These are phyloP conservation scores for Pseudomyrmex sp. DNA, from an alignment of 1,140 invertebrate species.

Conservation along the genomic window DNA sequence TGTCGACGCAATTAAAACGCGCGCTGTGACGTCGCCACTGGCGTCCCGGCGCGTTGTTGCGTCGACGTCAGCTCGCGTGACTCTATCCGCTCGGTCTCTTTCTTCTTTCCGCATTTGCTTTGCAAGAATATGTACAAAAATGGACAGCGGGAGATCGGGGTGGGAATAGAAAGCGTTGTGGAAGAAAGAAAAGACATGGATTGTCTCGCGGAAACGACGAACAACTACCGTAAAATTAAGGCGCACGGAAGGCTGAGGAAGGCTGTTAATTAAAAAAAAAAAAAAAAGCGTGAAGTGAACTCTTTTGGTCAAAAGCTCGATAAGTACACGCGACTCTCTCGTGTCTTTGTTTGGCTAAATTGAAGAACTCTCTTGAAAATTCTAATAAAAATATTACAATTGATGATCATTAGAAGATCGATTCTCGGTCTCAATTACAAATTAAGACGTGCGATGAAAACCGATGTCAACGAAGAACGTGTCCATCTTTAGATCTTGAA, in stretches of 20 bases:
- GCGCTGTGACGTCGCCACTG: constrained; percentile 60
- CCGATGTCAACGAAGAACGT: neutral
- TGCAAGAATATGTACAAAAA: constrained; percentile 53
- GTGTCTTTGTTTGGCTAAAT: neutral
- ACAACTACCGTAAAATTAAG: constrained; percentile 29
- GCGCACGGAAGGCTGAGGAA: neutral
- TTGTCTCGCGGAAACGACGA: constrained; percentile 4
- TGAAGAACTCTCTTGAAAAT: neutral
- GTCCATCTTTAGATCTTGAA: neutral
- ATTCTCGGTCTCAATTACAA: neutral
- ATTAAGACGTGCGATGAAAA: neutral
- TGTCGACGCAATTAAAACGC: constrained; percentile 75
- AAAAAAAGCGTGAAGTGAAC: neutral
- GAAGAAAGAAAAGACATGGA: neutral
- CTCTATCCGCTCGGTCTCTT: constrained; percentile 1
- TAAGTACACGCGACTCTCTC: neutral
- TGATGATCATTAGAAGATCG: too few species aligned
- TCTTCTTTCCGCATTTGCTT: constrained; percentile 3
- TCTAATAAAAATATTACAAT: neutral
- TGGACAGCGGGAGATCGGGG: constrained; percentile 6
- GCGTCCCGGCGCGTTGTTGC: constrained; percentile 18
- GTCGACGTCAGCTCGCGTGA: constrained; percentile 57
- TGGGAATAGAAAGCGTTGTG: constrained; percentile 25
- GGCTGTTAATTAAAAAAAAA: constrained; percentile 18
- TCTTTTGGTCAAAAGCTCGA: neutral